Evolutionary conservation across 2,797 vertebrate species (phyloP).

Genomic region (Crypturellus tataupa): DNA sequence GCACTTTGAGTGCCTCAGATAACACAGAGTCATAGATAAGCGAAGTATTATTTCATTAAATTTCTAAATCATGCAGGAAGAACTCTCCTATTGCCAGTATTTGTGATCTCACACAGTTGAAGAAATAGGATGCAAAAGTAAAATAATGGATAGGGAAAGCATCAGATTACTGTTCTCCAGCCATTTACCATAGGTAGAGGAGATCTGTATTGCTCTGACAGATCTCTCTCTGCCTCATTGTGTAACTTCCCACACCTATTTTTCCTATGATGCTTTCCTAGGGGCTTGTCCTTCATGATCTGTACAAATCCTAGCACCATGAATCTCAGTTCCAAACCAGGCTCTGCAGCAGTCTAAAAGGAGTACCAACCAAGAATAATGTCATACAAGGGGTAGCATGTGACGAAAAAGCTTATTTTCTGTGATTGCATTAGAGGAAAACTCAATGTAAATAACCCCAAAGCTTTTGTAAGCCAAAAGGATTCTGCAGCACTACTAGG

Average conservation of each 20-base stretch:
- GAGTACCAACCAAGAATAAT: not conserved
- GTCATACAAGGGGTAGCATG: rapidly evolving
- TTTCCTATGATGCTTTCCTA: not conserved
- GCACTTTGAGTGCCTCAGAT: not conserved
- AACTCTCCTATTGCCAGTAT: not conserved
- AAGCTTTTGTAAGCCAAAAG: not conserved
- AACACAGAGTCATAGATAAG: not conserved
- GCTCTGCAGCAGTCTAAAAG: not conserved
- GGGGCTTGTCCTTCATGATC: not conserved
- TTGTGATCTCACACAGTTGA: not conserved
- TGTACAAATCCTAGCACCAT: not conserved
- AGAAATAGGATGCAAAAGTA: not conserved
- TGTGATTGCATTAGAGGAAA: not conserved
- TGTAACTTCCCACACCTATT: not conserved
- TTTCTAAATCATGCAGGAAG: not conserved
- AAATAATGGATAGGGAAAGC: not conserved
- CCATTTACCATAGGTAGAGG: not conserved
- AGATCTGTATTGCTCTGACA: not conserved
- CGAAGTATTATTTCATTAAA: not conserved
- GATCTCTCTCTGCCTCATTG: not conserved
- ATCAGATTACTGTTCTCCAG: not conserved
- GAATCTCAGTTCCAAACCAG: not conserved
- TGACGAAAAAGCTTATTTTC: not conserved
- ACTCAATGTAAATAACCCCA: not conserved
- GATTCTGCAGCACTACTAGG: not conserved